phyloP scores from a whole-genome alignment of 2,888 invertebrate species.

The Sycophila texana region DNA sequence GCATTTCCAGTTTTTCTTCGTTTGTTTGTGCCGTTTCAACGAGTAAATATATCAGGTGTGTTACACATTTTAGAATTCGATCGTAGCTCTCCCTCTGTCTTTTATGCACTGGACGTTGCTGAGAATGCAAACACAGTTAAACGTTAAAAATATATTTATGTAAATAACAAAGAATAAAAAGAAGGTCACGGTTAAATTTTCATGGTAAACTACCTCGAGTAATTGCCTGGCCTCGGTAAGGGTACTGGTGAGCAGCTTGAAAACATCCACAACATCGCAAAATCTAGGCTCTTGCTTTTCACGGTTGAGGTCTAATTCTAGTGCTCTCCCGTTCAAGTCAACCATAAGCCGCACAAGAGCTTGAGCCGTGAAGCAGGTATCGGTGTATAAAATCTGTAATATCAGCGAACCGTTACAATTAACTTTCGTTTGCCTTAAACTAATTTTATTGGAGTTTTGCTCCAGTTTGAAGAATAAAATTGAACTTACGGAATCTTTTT shows the following conservation, averaged over 20 bases:
- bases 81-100: constrained; percentile 89
- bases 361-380: constrained; percentile 91
- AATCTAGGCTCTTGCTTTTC: constrained; percentile 80
- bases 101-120: constrained; percentile 84
- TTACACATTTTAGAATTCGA: constrained; percentile 86
- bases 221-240: constrained; percentile 76
- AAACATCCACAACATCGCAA: constrained; percentile 83
- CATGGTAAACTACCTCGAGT: constrained; percentile 70
- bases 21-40: constrained; percentile 79
- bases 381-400: constrained; percentile 79
- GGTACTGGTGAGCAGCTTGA: constrained; percentile 81
- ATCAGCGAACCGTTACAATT: constrained; percentile 1
- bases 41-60: constrained; percentile 86
- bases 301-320: constrained; percentile 75
- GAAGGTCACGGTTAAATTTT: neutral
- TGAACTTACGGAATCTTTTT: constrained; percentile 83
- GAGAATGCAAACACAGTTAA: constrained; percentile 37
- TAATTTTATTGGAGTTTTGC: neutral
- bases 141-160: no score
- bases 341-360: constrained; percentile 90
- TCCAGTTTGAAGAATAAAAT: constrained; percentile 8
- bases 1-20: constrained; percentile 75
- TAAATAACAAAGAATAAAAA: neutral
- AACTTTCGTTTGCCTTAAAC: neutral
- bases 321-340: constrained; percentile 81